These are phyloP conservation scores for Lasius platythorax DNA, from an alignment of 2,888 invertebrate species.

Conservation along the genomic window DNA sequence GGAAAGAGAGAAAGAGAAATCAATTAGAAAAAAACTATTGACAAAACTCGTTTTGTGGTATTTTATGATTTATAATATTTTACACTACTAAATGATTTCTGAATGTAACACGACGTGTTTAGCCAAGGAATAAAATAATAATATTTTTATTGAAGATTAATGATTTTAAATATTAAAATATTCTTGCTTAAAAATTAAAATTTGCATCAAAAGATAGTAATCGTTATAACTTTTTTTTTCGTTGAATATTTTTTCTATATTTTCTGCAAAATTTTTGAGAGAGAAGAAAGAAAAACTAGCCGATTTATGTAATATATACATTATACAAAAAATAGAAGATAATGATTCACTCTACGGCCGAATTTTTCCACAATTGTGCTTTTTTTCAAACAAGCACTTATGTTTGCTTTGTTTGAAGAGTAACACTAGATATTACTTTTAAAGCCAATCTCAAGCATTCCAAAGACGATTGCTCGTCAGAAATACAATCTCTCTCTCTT, in stretches of 20 bases:
- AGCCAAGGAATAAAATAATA: neutral
- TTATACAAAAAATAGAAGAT: neutral
- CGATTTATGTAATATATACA: neutral
- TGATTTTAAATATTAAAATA: neutral
- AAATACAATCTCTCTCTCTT: slow-evolving; percentile 7
- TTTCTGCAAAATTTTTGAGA: neutral
- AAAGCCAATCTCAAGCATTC: neutral
- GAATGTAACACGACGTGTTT: neutral
- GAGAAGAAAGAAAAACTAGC: neutral
- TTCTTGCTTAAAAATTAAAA: neutral
- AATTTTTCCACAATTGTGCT: neutral
- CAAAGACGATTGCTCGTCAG: slow-evolving; percentile 10
- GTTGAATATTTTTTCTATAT: neutral
- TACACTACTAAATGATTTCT: neutral
- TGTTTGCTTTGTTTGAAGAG: neutral
- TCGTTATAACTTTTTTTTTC: neutral
- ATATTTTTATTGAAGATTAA: neutral
- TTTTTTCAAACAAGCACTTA: neutral
- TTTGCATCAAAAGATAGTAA: neutral
- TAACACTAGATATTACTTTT: neutral
- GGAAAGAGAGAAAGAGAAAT: neutral
- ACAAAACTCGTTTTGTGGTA: neutral
- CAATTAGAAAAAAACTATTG: neutral
- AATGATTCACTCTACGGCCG: neutral
- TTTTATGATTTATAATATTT: neutral